Base-by-base conservation (phyloP, 2,797 vertebrate species). In the Diglossa cyanea region DNA sequence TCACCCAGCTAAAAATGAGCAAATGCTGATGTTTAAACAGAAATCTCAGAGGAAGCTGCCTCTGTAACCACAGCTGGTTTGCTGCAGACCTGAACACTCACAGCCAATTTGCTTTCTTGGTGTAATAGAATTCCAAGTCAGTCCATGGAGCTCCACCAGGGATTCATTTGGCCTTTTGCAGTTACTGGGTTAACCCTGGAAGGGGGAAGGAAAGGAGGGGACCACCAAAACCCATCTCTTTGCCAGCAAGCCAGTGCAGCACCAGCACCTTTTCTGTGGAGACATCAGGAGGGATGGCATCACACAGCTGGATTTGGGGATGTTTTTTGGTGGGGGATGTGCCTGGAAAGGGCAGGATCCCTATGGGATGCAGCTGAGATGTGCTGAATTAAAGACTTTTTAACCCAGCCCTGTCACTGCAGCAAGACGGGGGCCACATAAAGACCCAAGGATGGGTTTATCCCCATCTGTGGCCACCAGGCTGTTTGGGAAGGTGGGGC, bases 11-110 rank as follows among this genome's bases (percentile, higher is more conserved):
- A 14, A 11, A 20, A 85, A 42, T 0, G 25, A 87, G 72, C 18
- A 65, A 77, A 74, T 44, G 48, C 65, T 91, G 84, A 20, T 86
- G 87, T 91, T 93, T 80, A 48, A 94, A 55, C 39, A 86, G 94
- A 73, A 85, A 45, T 61, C 93, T 80, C 54, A 3, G 25, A 63
- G 84, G 93, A 76, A 93, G 76, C 77, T 58, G 71, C 48, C 78
- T 68, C 1, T 33, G 61, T 39, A 82, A 88, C 81, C 91, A 68
- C 85, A 89, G 81, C 89, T 83, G 91, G 62, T 51, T 47, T 28
- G 66, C 61, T 73, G 78, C 53, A 28, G 58, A 42, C 91, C 89
- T 53, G 42, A 87, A 71, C 9, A 19, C 93, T 44, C 76, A 83
- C 65, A 81, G 73, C 48, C 81, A 62, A 26, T 82, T 91, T 82